Base-by-base conservation (phyloP, 2,888 invertebrate genomes). In the Eupithecia inturbata region DNA sequence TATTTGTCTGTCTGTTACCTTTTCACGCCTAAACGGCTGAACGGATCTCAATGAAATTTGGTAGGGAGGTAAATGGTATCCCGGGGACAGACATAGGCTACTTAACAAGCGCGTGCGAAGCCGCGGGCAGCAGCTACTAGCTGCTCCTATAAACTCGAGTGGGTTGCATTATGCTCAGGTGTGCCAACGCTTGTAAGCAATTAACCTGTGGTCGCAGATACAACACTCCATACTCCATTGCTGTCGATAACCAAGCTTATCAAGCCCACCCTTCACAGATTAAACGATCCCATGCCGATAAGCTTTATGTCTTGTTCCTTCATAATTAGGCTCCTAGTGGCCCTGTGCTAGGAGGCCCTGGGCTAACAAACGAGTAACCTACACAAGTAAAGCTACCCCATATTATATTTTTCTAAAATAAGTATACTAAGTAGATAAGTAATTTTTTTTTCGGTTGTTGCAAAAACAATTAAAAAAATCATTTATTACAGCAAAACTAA, bases 241-340 rank as follows among this genome's bases (percentile, higher is more conserved):
- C 28, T n/a, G n/a, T 22, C n/a, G 64, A 64, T 36, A 64, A 64
- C 64, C 64, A 10, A 22, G n/a, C 31, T 64, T 64, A 64, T 64
- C 64, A 33, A 64, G 64, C 12, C 22, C 7, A 62, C 9, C 36
- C 22, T 64, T 36, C 31, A 33, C 22, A 36, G n/a, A 64, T n/a
- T n/a, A 31, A 31, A 62, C 62, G 9, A 33, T 33, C 60, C 60
- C 16, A 28, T 28, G 16, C 26, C 60, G 60, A 60, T 60, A 60
- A 60, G 60, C 26, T 60, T 53, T 19, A 45, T 53, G 22, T 53
- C 53, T 22, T 12, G 7, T 9, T 49, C 49, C 49, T n/a, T 22
- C n/a, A n/a, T 49, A 45, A 19, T 45, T 45, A 45, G 45, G 19
- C 19, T 45, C 7, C 0, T 41, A 16, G 41, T 41, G 16, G 41